These are phyloP conservation scores for Xiphophorus birchmanni DNA, from an alignment of 2,797 vertebrate species.

Conservation along the genomic window DNA sequence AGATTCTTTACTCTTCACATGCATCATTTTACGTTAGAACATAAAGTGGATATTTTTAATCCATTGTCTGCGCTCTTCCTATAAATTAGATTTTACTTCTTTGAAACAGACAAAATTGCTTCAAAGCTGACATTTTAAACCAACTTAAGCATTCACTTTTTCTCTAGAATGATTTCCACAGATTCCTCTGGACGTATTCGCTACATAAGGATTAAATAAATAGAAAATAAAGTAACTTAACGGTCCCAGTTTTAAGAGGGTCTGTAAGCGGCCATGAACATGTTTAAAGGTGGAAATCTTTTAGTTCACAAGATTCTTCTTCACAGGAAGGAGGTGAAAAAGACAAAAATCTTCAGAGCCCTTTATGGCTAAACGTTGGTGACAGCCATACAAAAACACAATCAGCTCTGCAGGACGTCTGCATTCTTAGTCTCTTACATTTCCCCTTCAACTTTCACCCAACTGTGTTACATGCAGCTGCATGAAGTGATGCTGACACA, in stretches of 20 bases:
- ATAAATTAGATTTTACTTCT: neutral
- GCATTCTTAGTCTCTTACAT: slow-evolving; percentile 4
- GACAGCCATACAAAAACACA: neutral
- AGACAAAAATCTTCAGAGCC: neutral
- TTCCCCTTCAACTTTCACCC: neutral
- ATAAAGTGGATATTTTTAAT: no score
- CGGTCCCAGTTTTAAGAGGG: neutral
- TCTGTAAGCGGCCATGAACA: neutral
- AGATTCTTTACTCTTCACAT: neutral
- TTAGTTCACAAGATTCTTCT: neutral
- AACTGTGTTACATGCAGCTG: slow-evolving; percentile 2
- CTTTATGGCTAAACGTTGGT: neutral
- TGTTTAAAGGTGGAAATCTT: neutral
- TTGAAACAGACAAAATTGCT: neutral
- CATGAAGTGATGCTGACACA: neutral
- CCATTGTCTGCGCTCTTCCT: neutral
- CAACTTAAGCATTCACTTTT: neutral
- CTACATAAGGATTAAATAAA: neutral
- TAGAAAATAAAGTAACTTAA: neutral
- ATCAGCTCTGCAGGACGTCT: neutral
- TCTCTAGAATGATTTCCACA: neutral
- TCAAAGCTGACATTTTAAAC: neutral
- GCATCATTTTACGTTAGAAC: neutral
- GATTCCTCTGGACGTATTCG: neutral
- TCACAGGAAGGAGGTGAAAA: neutral